Conservation (phyloP, 2,113 vertebrate genomes). For the Saccopteryx bilineata region DNA sequence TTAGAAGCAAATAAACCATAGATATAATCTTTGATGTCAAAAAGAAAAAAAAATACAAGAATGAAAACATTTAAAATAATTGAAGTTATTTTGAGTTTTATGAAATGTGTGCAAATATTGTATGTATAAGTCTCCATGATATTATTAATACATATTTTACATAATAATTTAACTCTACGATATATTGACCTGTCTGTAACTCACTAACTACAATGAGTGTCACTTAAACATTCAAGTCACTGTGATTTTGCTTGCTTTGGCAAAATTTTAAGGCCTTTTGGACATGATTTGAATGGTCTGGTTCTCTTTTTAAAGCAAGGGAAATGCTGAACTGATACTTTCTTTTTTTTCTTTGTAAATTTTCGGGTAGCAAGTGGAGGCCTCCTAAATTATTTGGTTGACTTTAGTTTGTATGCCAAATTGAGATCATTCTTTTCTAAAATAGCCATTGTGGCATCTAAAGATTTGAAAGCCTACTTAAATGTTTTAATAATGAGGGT, state of each 20-base stretch:
- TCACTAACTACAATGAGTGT: not conserved
- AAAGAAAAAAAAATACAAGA: not conserved
- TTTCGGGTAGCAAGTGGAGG: not conserved
- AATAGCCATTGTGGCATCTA: not conserved
- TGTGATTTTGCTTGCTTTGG: slow-evolving; percentile 42
- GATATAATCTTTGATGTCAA: not conserved
- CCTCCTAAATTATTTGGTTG: slow-evolving; percentile 29
- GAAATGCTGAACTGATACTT: slow-evolving; percentile 13
- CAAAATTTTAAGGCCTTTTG: not conserved
- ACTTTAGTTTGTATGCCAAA: slow-evolving; percentile 7
- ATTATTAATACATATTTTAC: not conserved
- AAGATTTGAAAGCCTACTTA: not conserved
- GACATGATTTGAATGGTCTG: not conserved
- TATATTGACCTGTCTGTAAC: not conserved
- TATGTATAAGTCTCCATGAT: not conserved
- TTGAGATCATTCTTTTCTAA: slow-evolving; percentile 51
- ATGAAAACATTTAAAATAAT: slow-evolving; percentile 16
- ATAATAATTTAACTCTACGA: not conserved
- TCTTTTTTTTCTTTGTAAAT: slow-evolving; percentile 35
- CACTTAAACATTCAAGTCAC: slow-evolving; percentile 3
- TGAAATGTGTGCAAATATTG: not conserved
- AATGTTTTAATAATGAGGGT: slow-evolving; percentile 16
- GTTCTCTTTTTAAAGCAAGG: slow-evolving; percentile 32
- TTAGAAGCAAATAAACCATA: not conserved
- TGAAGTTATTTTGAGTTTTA: not conserved